Evolutionary conservation across 2,113 vertebrate species (phyloP).

Genomic region (Ammodramus savannarum): DNA sequence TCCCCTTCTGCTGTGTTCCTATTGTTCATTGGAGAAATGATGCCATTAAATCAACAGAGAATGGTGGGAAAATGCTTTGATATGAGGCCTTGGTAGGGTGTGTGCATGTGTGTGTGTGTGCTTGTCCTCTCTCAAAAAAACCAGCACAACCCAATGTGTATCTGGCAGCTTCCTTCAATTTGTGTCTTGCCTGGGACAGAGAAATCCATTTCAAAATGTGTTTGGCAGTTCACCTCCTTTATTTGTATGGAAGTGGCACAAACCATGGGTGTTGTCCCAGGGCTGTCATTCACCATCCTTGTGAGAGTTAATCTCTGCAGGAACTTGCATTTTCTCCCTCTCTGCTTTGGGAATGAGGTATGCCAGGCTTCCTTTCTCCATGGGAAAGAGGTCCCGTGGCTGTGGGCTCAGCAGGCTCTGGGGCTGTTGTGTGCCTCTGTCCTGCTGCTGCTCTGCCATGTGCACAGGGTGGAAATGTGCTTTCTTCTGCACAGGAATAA

Average conservation of each 20-base stretch:
- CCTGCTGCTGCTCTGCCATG: neutral
- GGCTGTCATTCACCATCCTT: fast-evolving
- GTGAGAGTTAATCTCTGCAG: neutral
- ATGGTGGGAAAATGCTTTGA: slow-evolving; percentile 58
- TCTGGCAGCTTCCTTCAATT: slow-evolving; percentile 38
- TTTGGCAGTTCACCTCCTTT: neutral
- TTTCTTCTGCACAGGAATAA: neutral
- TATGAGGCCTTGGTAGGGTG: neutral
- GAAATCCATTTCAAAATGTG: neutral
- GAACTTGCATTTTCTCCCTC: neutral
- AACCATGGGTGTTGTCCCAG: neutral
- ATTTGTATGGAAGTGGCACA: neutral
- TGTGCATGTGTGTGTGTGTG: neutral
- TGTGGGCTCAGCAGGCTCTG: neutral
- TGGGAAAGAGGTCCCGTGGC: fast-evolving
- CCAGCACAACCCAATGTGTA: neutral
- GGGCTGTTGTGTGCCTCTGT: fast-evolving
- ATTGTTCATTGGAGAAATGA: slow-evolving; percentile 10
- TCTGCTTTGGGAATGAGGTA: neutral
- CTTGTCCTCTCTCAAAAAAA: neutral
- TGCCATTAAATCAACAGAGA: slow-evolving; percentile 57
- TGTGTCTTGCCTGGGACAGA: neutral
- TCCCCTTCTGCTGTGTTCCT: slow-evolving; percentile 19
- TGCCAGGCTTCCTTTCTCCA: neutral
- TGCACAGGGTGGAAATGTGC: neutral